These are phyloP conservation scores for Drosophila affinis DNA, from an alignment of 2,888 invertebrate genomes.

Conservation along the genomic window DNA sequence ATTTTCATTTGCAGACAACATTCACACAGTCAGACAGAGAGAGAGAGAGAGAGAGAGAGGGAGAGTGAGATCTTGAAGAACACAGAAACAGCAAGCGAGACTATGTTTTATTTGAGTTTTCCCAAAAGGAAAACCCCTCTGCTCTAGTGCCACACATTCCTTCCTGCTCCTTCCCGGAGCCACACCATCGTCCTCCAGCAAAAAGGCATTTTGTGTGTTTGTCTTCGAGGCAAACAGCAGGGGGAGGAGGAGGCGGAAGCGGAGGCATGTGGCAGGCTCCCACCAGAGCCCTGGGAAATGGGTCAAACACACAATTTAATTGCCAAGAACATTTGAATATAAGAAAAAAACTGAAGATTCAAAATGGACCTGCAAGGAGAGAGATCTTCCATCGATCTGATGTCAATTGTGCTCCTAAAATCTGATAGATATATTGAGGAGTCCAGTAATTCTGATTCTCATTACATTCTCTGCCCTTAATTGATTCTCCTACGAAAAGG, in stretches of 20 bases:
- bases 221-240: constrained; percentile 7
- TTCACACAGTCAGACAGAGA: background rate
- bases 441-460: no score
- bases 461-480: no score
- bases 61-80: constrained; percentile 1
- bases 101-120: constrained; percentile 63
- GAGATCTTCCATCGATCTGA: background rate
- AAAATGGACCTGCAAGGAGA: background rate
- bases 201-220: constrained; percentile 23
- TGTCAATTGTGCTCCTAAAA: no score
- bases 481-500: no score
- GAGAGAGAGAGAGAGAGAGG: no score
- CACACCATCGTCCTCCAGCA: constrained; percentile 15
- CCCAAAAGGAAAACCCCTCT: constrained; percentile 46
- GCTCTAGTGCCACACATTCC: constrained; percentile 57
- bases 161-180: constrained; percentile 4
- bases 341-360: background rate
- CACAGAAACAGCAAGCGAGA: constrained; percentile 2
- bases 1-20: constrained; percentile 60
- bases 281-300: constrained; percentile 8
- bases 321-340: background rate
- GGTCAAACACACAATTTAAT: constrained; percentile 16
- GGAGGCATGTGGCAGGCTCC: background rate
- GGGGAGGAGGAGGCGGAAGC: background rate
- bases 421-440: no score